phyloP scores from a whole-genome alignment of 2,888 invertebrate genomes.

The Gordius sp. region DNA sequence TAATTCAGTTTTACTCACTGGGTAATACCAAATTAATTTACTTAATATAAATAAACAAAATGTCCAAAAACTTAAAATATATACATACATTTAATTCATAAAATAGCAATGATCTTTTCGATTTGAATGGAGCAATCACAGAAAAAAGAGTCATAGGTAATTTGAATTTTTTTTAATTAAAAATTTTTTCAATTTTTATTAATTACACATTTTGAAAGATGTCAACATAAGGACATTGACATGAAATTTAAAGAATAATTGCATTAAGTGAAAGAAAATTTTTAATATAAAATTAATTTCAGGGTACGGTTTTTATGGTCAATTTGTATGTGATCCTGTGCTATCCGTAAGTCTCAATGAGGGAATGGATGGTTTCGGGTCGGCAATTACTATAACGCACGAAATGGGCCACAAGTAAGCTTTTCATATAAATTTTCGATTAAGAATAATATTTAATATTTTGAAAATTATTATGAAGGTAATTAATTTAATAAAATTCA shows the following conservation, averaged over 20 bases:
- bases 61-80: too few species aligned
- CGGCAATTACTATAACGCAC: constrained; percentile 14
- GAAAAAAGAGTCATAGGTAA: constrained; percentile 12
- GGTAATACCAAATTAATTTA: too few species aligned
- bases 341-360: constrained; percentile 11
- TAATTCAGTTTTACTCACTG: constrained; percentile 11
- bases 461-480: too few species aligned
- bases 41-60: too few species aligned
- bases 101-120: constrained; percentile 6
- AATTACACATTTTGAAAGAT: background rate
- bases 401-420: constrained; percentile 16
- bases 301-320: constrained; percentile 14
- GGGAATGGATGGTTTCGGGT: constrained; percentile 13
- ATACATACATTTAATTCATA: too few species aligned
- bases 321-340: constrained; percentile 14
- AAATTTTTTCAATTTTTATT: background rate
- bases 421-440: too few species aligned
- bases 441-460: too few species aligned
- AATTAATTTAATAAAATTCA: too few species aligned
- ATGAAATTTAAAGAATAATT: too few species aligned
- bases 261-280: too few species aligned
- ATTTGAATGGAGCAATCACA: background rate
- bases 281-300: background rate
- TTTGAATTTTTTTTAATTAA: background rate
- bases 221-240: too few species aligned